Evolutionary conservation across 2,113 vertebrate genomes (phyloP).

Genomic region (Cyrtonyx montezumae): DNA sequence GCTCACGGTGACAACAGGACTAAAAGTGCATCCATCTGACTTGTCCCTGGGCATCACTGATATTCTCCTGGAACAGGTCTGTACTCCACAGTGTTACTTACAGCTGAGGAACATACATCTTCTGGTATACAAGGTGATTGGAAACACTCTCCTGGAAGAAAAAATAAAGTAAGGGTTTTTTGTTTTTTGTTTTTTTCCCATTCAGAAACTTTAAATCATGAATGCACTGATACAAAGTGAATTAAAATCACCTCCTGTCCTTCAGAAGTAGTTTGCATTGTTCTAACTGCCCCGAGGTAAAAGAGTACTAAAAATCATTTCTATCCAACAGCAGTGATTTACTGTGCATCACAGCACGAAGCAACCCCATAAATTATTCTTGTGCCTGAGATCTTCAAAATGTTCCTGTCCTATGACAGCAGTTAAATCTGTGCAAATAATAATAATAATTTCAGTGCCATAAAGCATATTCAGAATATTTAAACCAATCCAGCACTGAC

Average conservation of each 20-base stretch:
- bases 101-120: neutral
- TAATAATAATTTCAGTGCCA: slow-evolving; percentile 1
- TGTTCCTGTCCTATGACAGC: neutral
- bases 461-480: slow-evolving; percentile 10
- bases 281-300: neutral
- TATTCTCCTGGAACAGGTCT: neutral
- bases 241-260: slow-evolving; percentile 21
- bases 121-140: neutral
- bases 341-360: slow-evolving; percentile 21
- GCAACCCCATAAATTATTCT: neutral
- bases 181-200: slow-evolving; percentile 21
- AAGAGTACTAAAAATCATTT: slow-evolving; percentile 23
- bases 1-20: rapidly evolving
- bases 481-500: slow-evolving; percentile 6
- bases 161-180: neutral
- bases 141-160: neutral
- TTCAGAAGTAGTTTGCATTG: slow-evolving; percentile 38
- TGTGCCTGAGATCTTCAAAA: neutral
- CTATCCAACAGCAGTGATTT: slow-evolving; percentile 41
- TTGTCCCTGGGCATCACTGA: neutral
- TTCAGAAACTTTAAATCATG: slow-evolving; percentile 42
- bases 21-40: neutral
- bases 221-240: neutral
- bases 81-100: neutral
- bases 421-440: neutral